Evolutionary conservation across 2,888 invertebrate genomes (phyloP).

Genomic region (Xylocampa areola): DNA sequence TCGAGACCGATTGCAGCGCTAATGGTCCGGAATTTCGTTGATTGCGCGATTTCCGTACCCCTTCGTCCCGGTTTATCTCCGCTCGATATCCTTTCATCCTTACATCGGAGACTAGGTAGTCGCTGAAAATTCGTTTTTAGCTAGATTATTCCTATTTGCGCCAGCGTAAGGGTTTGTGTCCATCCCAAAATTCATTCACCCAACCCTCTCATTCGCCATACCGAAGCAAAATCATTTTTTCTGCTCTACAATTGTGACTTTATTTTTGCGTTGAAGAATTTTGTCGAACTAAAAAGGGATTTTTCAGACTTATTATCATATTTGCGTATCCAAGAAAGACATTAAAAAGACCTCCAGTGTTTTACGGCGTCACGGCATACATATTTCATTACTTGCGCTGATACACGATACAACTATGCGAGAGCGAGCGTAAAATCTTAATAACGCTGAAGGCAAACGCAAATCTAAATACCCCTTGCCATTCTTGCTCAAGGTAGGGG

Average conservation of each 20-base stretch:
- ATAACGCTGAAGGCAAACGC: constrained; percentile 60
- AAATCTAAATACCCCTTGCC: constrained; percentile 58
- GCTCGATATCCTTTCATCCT: constrained; percentile 59
- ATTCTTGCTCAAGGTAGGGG: constrained; percentile 36
- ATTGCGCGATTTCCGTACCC: constrained; percentile 70
- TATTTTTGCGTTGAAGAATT: constrained; percentile 26
- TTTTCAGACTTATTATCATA: constrained; percentile 23
- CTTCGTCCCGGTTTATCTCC: constrained; percentile 58
- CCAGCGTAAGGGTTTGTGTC: constrained; percentile 49
- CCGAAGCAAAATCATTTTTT: constrained; percentile 41
- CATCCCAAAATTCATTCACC: constrained; percentile 40
- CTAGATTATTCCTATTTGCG: constrained; percentile 57
- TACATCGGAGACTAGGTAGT: constrained; percentile 43
- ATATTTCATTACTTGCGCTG: constrained; percentile 69
- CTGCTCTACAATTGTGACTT: constrained; percentile 18
- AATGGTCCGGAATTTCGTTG: constrained; percentile 69
- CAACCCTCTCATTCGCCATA: constrained; percentile 33
- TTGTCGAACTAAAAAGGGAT: constrained; percentile 13
- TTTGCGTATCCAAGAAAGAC: constrained; percentile 50
- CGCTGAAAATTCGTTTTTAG: constrained; percentile 46
- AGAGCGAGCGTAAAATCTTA: constrained; percentile 66
- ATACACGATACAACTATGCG: constrained; percentile 63
- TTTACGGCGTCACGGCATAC: constrained; percentile 65
- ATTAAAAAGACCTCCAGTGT: constrained; percentile 43
- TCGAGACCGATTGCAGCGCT: constrained; percentile 43